Percentiles rank a stretch among this genome's conserved stretches.
Evolutionary conservation across 2,113 vertebrate species (phyloP).

Genomic region (Scatophagus argus): DNA sequence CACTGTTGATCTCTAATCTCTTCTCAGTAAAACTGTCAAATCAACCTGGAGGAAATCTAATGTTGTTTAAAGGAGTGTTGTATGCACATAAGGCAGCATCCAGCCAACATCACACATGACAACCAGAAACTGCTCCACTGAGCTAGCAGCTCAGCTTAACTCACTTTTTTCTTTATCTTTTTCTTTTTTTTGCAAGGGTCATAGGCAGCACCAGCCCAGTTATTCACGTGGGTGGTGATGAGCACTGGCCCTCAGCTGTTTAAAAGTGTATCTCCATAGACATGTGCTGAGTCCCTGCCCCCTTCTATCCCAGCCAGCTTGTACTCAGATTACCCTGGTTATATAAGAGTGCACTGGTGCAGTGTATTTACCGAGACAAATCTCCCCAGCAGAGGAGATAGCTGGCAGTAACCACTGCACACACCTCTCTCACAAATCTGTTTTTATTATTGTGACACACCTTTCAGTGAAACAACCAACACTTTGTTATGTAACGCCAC

Average conservation of each 20-base stretch:
- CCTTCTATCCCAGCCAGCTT: conserved; percentile 58
- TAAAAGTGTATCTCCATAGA: conserved; percentile 73
- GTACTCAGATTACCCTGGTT: conserved; percentile 76
- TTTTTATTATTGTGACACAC: conserved; percentile 1
- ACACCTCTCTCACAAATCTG: conserved; percentile 28
- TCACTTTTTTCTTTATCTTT: conserved; percentile 49
- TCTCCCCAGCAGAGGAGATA: conserved; percentile 46
- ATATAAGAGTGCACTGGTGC: conserved; percentile 65
- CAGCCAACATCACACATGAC: conserved; percentile 31
- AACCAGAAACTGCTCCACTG: conserved; percentile 10
- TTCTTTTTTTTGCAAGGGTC: neutral
- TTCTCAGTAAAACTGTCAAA: conserved; percentile 28
- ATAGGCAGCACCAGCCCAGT: conserved; percentile 46
- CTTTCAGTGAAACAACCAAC: neutral
- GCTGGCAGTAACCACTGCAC: conserved; percentile 29
- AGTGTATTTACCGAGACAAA: conserved; percentile 61
- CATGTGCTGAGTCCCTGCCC: conserved; percentile 70
- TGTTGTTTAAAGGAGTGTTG: conserved; percentile 44
- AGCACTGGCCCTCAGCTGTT: conserved; percentile 75
- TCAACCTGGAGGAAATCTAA: conserved; percentile 14
- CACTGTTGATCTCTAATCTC: neutral
- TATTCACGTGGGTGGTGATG: conserved; percentile 60
- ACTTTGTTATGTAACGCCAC: neutral
- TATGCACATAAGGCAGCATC: conserved; percentile 24
- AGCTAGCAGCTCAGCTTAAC: conserved; percentile 40